Base-by-base conservation (phyloP, 2,113 vertebrate species). In the Empidonax alnorum region DNA sequence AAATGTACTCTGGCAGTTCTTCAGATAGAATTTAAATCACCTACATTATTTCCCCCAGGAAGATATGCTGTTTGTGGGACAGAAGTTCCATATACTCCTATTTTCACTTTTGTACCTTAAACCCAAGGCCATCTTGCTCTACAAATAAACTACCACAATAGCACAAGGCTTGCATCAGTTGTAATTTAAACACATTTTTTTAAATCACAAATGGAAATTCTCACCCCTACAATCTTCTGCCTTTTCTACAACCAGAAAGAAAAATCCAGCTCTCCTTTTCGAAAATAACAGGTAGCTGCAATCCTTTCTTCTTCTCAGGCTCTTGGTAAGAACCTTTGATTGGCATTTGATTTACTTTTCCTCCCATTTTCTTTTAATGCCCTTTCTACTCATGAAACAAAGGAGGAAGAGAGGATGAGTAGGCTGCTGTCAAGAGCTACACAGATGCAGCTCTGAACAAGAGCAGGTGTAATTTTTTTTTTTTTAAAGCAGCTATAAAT, bases 1-100 rank as follows among this genome's bases (percentile, higher is more conserved):
- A 90, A 83, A 41, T 6, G 50, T 27, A 75, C 80, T 55, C 37
- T 55, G 49, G 65, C 56, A 72, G 47, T 33, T 89, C 52, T 84
- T 67, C 37, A 89, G 75, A 62, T 14, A 89, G 78, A 91, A 63
- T 83, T 94, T 82, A 82, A 77, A 91, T 68, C 74, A 79, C 28
- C 19, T 52, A 41, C 35, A 41, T 31, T 62, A 75, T n/a, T 59
- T 81, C 39, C 63, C 35, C 47, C 12, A 63, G 42, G n/a, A 92
- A 81, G 56, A 62, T 8, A 39, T 0, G 6, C 39, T 78, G 56
- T 44, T 78, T 59, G 47, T 47, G 56, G 68, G 61, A 93, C 44
- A 88, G 16, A 83, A 85, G 18, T 30, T 47, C 31, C 0, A 0
- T 28, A 71, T 74, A 16, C 18, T 90, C 76, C 0, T 0, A 66